Evolutionary conservation across 2,888 invertebrate species (phyloP).

Genomic region (Leptodirus hochenwartii): DNA sequence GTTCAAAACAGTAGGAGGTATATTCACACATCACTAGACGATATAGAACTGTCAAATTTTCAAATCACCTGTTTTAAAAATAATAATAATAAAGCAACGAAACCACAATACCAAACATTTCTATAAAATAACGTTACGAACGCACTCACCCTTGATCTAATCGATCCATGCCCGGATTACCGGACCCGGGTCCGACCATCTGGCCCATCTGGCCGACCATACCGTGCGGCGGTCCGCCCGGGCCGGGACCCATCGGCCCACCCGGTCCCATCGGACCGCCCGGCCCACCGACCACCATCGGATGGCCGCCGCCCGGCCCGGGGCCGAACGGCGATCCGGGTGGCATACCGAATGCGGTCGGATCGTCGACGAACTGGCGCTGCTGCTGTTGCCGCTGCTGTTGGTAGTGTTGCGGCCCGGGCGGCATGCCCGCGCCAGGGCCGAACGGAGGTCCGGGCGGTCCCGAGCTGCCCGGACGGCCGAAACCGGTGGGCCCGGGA

Average conservation of each 20-base stretch:
- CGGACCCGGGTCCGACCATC: no score
- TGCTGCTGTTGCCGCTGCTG: no score
- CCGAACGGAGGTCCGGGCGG: conserved; percentile 55
- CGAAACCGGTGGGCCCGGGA: conserved; percentile 30
- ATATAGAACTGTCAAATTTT: no score
- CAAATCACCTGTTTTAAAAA: no score
- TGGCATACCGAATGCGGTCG: conserved; percentile 44
- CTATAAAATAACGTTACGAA: no score
- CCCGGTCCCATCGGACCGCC: conserved; percentile 2
- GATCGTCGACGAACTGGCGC: no score
- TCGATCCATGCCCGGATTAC: conserved; percentile 33
- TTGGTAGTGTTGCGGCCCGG: no score
- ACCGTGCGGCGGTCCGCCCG: conserved; percentile 38
- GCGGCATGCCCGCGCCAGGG: conserved; percentile 43
- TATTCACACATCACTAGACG: no score
- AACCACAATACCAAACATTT: no score
- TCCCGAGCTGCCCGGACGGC: conserved; percentile 40
- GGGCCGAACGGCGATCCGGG: conserved; percentile 54
- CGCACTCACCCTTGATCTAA: conserved; percentile 54
- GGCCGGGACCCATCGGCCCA: conserved; percentile 42
- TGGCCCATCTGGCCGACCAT: conserved; percentile 39
- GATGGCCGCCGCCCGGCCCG: no score
- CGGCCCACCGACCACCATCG: background rate
- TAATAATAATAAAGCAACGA: no score
- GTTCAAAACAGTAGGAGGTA: no score